Evolutionary conservation across 2,113 vertebrate species (phyloP), one percentile per base, ranked within the genome.

Genomic region (Ancistrus triradiatus): DNA sequence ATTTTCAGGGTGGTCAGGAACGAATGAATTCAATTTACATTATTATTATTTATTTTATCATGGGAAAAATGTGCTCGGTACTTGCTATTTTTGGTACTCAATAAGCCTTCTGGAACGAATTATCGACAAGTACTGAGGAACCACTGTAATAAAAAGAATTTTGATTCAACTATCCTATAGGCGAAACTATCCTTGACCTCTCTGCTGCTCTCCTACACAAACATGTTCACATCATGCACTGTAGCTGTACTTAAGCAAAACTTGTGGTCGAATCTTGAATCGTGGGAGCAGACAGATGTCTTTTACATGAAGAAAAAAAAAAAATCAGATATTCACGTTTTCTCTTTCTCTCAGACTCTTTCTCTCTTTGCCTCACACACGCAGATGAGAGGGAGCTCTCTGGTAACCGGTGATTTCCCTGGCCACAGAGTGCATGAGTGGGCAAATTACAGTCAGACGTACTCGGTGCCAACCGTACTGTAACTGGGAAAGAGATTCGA

Each of bases 351-450:
- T n/a, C n/a, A n/a, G 63, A 57, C 60, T 59, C 68, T 66, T 70
- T 68, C 42, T n/a, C 10, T 43, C 24, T 22, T 25, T n/a, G 7
- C 8, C 55, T 77, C 71, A 70, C 74, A 76, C 67, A 78, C 71
- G 78, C 43, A 76, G 73, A 77, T 83, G 76, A 86, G 85, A 87
- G 85, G 79, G 85, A 81, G 68, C 75, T 75, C 78, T 78, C 73
- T 84, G 84, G 82, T 82, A 85, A 87, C 82, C 80, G 81, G 85
- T 87, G 82, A 86, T 87, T 89, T 89, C 85, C 86, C 84, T 83
- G 73, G 85, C 86, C 88, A 59, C 86, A 85, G 82, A 86, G 80
- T 81, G 86, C 85, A 84, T 70, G 76, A 76, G 77, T 82, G 84
- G 80, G 82, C 84, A 82, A 86, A 79, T 82, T 80, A 75, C 19